Conservation (phyloP, 2,797 vertebrate genomes). For the Cossypha heuglini region DNA sequence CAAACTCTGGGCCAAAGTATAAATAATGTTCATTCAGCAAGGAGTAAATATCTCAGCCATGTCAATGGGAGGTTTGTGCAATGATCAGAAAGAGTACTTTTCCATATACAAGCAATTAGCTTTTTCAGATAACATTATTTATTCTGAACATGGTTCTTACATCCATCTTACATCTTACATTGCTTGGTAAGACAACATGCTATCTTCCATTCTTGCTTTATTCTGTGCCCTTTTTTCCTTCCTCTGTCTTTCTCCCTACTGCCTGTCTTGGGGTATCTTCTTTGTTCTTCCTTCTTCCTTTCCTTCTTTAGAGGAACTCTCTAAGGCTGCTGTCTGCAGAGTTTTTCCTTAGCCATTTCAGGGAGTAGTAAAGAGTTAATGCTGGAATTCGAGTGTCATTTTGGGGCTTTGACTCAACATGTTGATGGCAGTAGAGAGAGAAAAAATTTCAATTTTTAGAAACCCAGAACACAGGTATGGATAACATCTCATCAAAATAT, state of each 20-base stretch:
- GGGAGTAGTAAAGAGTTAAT: neutral
- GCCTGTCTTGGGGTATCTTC: neutral
- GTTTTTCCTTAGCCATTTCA: neutral
- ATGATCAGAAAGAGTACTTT: neutral
- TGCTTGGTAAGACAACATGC: neutral
- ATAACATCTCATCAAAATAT: neutral
- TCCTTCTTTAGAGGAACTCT: neutral
- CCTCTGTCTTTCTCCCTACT: neutral
- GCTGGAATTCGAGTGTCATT: neutral
- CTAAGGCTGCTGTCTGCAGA: neutral
- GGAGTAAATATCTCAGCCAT: neutral
- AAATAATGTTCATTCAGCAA: neutral
- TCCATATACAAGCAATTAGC: neutral
- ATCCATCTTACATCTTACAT: too few species aligned
- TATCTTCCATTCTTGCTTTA: neutral
- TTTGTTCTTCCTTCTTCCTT: neutral
- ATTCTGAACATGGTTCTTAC: neutral
- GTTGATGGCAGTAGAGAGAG: neutral
- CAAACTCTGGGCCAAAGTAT: neutral
- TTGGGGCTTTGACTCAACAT: accelerated
- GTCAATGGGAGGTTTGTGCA: neutral
- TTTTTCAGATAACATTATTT: neutral
- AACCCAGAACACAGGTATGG: neutral
- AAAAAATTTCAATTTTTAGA: neutral
- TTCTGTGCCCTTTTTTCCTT: neutral